Percentiles rank a stretch among this genome's conserved stretches.
Conservation (phyloP, 2,888 invertebrate genomes). For the Clusia tigrina region DNA sequence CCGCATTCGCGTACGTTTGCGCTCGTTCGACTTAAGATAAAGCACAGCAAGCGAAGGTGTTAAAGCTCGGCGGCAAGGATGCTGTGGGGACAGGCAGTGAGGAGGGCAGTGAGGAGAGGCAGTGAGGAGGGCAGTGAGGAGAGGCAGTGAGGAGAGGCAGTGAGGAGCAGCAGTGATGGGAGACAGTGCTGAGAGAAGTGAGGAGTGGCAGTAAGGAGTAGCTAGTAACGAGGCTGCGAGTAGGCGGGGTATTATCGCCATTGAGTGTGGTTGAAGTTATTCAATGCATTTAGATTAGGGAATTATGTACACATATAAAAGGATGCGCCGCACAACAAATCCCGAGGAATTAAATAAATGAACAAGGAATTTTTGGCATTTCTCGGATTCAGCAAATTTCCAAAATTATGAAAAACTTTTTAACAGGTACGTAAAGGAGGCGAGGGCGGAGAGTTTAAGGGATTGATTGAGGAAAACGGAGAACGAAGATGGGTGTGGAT, state of each 20-base stretch:
- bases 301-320: too few species aligned
- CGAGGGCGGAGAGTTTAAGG: too few species aligned
- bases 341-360: too few species aligned
- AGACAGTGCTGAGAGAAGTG: not conserved
- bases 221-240: not conserved
- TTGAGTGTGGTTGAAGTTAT: slow-evolving; percentile 49
- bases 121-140: not conserved
- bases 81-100: too few species aligned
- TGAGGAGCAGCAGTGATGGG: slow-evolving; percentile 18
- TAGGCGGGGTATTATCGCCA: slow-evolving; percentile 44
- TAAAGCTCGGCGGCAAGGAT: not conserved
- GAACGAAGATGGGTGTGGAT: too few species aligned
- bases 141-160: not conserved
- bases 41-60: slow-evolving; percentile 7
- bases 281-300: slow-evolving; percentile 56
- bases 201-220: not conserved
- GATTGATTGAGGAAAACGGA: too few species aligned
- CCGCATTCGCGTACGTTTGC: slow-evolving; percentile 23
- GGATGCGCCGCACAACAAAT: too few species aligned
- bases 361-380: too few species aligned
- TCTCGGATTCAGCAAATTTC: too few species aligned
- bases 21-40: slow-evolving; percentile 6
- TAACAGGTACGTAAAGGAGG: too few species aligned
- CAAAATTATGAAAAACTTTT: too few species aligned
- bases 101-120: not conserved